phyloP scores from a whole-genome alignment of 1,140 invertebrate genomes.

The Sinella curviseta region DNA sequence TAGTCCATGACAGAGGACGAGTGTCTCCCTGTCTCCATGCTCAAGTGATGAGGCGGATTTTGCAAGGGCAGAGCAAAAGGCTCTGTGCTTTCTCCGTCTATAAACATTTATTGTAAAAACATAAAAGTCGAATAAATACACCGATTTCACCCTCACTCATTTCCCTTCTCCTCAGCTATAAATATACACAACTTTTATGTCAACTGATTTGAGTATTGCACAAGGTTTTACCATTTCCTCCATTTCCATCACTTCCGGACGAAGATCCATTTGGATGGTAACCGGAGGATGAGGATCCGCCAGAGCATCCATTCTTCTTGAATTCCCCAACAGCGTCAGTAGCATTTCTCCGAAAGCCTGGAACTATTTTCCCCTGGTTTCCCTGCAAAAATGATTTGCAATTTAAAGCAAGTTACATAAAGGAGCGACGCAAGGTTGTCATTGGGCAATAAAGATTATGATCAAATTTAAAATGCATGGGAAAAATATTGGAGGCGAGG shows the following conservation, averaged over 20 bases:
- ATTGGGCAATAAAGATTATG: too few relatives aligned
- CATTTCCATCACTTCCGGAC: constrained; percentile 46
- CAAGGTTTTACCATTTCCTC: constrained; percentile 47
- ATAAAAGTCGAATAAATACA: too few relatives aligned
- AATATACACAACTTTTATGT: too few relatives aligned
- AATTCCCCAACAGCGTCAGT: not conserved
- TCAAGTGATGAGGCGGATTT: constrained; percentile 13
- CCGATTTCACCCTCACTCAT: too few relatives aligned
- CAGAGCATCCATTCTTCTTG: constrained; percentile 21
- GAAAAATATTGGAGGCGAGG: too few relatives aligned
- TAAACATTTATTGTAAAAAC: not conserved
- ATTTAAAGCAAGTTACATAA: not conserved
- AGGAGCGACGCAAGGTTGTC: too few relatives aligned
- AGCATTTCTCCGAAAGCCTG: constrained; percentile 32
- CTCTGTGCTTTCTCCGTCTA: constrained; percentile 32
- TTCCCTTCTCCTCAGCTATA: too few relatives aligned
- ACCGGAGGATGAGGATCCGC: constrained; percentile 45
- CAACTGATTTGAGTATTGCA: too few relatives aligned
- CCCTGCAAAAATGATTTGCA: constrained; percentile 44
- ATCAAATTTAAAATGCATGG: too few relatives aligned
- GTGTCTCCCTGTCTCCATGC: constrained; percentile 29
- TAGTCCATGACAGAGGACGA: constrained; percentile 35
- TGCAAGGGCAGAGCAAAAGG: constrained; percentile 29
- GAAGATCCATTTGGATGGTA: constrained; percentile 51
- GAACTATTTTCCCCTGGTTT: constrained; percentile 36